Base-by-base conservation (phyloP, 2,888 invertebrate genomes). In the Prosapia bicincta region DNA sequence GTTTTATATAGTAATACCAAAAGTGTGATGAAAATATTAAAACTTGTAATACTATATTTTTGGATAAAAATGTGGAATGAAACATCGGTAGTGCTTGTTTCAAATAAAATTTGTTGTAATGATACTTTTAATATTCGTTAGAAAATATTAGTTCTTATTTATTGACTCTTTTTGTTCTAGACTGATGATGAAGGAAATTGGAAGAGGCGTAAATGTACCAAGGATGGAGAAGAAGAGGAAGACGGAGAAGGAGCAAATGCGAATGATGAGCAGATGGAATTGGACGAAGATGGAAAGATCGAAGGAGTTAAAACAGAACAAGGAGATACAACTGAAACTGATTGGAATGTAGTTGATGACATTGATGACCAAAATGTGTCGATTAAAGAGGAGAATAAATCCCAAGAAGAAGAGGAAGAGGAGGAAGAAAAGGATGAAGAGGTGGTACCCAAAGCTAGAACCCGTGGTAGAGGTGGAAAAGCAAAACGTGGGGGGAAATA, bases 221-320 rank as follows among this genome's bases (percentile, higher is more conserved):
- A 65, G 2, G 66, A 72, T 2, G 66, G 32, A 23, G 72, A 73
- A 25, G 67, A 66, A 25, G 66, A 66, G 72, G 80, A 84, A 23
- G 82, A 83, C 13, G 72, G 32, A 25, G 32, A 66, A 25, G 66
- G 32, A 71, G 80, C 84, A 23, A n/a, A n/a, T n/a, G n/a, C n/a
- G n/a, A 82, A 83, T 10, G 83, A 83, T 81, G 76, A 82, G 80
- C 82, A 82, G 81, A 82, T 86, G 82, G 82, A 85, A 82, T 81
- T 87, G 83, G 83, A 87, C 80, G 82, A 84, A 83, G 71, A 81
- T 84, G 74, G 84, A 83, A 66, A 85, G 83, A 78, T 83, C n/a
- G n/a, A n/a, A n/a, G n/a, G n/a, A n/a, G n/a, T n/a, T n/a, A n/a
- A n/a, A n/a, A n/a, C n/a, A n/a, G n/a, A n/a, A n/a, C n/a, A n/a